Evolutionary conservation across 2,113 vertebrate species (phyloP).

Genomic region (Anguilla rostrata): DNA sequence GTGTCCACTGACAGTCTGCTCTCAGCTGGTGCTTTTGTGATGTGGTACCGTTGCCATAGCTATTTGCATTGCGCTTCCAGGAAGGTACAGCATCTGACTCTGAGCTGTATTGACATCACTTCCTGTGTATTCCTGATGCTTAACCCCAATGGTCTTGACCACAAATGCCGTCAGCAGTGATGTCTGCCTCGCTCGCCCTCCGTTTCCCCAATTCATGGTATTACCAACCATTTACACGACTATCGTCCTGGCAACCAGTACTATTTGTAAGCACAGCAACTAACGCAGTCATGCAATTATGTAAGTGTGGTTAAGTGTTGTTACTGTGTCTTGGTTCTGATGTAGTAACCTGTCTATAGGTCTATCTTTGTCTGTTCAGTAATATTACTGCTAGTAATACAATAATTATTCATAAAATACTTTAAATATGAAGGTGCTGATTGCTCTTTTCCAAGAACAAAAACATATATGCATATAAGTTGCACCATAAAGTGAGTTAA

Average conservation of each 20-base stretch:
- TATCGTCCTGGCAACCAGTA: conserved; percentile 13
- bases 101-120: conserved; percentile 15
- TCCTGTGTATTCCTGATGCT: conserved; percentile 1
- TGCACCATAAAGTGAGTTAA: no score
- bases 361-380: background rate
- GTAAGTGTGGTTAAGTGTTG: background rate
- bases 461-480: no score
- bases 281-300: background rate
- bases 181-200: background rate
- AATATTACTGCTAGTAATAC: background rate
- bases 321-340: background rate
- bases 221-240: conserved; percentile 2
- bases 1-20: background rate
- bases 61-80: background rate
- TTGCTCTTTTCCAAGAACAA: no score
- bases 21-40: conserved; percentile 8
- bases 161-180: conserved; percentile 28
- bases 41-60: conserved; percentile 9
- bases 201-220: background rate
- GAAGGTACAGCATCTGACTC: background rate
- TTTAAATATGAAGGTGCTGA: no score
- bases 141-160: background rate
- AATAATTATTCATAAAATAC: background rate
- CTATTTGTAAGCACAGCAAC: conserved; percentile 24
- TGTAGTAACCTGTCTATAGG: background rate